phyloP scores from a whole-genome alignment of 2,797 vertebrate genomes.

The Sebastes umbrosus region DNA sequence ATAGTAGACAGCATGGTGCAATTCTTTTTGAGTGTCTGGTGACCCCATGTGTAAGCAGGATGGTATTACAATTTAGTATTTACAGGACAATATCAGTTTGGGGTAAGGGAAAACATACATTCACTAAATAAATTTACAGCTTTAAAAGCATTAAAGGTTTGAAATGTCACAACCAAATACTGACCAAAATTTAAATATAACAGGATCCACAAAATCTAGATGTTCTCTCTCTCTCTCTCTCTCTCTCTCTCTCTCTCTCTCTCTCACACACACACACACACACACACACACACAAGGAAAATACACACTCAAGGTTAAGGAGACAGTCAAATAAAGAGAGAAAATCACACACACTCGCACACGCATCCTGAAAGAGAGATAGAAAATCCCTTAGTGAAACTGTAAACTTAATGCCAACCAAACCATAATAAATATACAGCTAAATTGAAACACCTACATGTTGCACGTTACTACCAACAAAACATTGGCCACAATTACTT shows the following conservation, averaged over 20 bases:
- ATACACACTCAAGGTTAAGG: background rate
- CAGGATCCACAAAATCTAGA: slow-evolving; percentile 34
- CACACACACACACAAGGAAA: background rate
- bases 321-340: slow-evolving; percentile 9
- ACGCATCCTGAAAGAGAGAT: slow-evolving; percentile 10
- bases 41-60: slow-evolving; percentile 74
- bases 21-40: slow-evolving; percentile 56
- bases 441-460: slow-evolving; percentile 46
- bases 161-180: slow-evolving; percentile 66
- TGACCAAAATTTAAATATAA: slow-evolving; percentile 42
- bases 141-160: slow-evolving; percentile 42
- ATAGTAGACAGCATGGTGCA: slow-evolving; percentile 72
- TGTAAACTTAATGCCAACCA: slow-evolving; percentile 51
- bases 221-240: background rate
- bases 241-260: background rate
- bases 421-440: slow-evolving; percentile 58
- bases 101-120: slow-evolving; percentile 61
- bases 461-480: slow-evolving; percentile 56
- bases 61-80: slow-evolving; percentile 78
- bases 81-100: slow-evolving; percentile 65
- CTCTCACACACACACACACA: background rate
- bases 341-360: background rate
- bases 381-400: slow-evolving; percentile 50
- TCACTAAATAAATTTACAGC: slow-evolving; percentile 65
- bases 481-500: slow-evolving; percentile 64